Evolutionary conservation across 53 echinoderm and acorn worm species (phyloP), one percentile per base, ranked within the genome.

Genomic region (Echinarachnius parma): DNA sequence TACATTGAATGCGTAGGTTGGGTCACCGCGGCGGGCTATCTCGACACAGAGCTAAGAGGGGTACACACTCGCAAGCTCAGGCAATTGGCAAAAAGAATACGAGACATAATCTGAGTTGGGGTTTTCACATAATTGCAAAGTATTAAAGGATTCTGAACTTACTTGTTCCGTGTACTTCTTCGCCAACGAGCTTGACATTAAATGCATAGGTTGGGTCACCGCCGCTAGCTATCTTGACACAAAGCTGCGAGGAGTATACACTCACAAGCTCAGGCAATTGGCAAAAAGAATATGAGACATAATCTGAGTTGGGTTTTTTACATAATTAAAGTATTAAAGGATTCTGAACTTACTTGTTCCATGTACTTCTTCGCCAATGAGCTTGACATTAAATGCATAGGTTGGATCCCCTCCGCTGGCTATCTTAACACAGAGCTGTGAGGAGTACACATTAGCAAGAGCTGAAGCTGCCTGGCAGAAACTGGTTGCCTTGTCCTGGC

Each of bases 131-230:
- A n/a, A n/a, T n/a, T n/a, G n/a, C n/a, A n/a, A n/a, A n/a, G n/a
- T n/a, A n/a, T n/a, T n/a, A n/a, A n/a, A n/a, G n/a, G n/a, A n/a
- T n/a, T n/a, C n/a, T n/a, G n/a, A n/a, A 75, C 83, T 83, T 60
- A 91, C 91, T 91, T 61, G 86, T 91, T 61, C 91, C 91, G 50
- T 91, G 90, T 64, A 91, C 91, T 32, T 83, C 91, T 62, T 91
- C 91, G 2, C 91, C 91, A 0, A 86, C 78, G 2, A 91, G 80
- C 20, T 86, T 79, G 68, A 91, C 91, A 44, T 91, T 91, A 70
- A 91, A 91, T 2, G 91, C 78, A 31, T 86, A 86, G 2, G 91
- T 86, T 15, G 91, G 91, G 65, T 91, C 91, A 1, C 91, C 91
- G 10, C 91, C 91, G 21, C 91, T 86, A 36, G 91, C 91, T 44